Percentiles rank a stretch among this genome's conserved stretches.
Evolutionary conservation across 2,113 vertebrate species (phyloP).

Genomic region (Otis tarda): DNA sequence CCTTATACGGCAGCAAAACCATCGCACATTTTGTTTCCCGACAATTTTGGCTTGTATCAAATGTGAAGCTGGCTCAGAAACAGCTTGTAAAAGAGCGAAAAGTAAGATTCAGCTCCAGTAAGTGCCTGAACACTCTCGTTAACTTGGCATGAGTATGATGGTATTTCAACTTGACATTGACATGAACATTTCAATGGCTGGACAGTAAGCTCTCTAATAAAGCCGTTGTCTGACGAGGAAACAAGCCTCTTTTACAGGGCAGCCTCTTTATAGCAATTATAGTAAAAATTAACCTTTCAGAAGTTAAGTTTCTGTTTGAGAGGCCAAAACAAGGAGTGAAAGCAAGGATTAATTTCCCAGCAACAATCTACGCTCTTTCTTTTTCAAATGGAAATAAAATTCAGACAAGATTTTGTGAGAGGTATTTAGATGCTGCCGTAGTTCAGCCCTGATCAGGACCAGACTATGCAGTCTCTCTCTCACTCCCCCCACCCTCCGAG

Average conservation of each 20-base stretch:
- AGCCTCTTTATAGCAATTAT: conserved; percentile 8
- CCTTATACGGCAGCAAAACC: neutral
- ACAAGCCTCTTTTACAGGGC: neutral
- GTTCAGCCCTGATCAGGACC: too few relatives aligned
- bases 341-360: conserved; percentile 55
- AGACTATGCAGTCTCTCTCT: too few relatives aligned
- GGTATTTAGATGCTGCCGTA: neutral
- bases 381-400: conserved; percentile 45
- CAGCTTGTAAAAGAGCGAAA: conserved; percentile 17
- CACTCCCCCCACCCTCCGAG: too few relatives aligned
- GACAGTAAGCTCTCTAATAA: conserved; percentile 45
- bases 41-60: conserved; percentile 1
- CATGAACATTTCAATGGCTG: conserved; percentile 35
- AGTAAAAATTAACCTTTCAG: conserved; percentile 57
- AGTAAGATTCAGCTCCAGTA: neutral
- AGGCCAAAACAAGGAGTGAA: conserved; percentile 29
- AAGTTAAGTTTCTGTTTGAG: conserved; percentile 36
- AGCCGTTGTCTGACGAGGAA: neutral
- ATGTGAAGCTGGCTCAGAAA: conserved; percentile 15
- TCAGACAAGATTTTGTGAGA: neutral
- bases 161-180: conserved; percentile 42
- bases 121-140: neutral
- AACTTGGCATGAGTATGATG: neutral
- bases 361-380: conserved; percentile 31
- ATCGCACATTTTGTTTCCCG: conserved; percentile 11